Percentiles rank a stretch among this genome's conserved stretches.
These are phyloP conservation scores for Andrena praecox DNA, from an alignment of 2,888 invertebrate genomes.

Conservation along the genomic window DNA sequence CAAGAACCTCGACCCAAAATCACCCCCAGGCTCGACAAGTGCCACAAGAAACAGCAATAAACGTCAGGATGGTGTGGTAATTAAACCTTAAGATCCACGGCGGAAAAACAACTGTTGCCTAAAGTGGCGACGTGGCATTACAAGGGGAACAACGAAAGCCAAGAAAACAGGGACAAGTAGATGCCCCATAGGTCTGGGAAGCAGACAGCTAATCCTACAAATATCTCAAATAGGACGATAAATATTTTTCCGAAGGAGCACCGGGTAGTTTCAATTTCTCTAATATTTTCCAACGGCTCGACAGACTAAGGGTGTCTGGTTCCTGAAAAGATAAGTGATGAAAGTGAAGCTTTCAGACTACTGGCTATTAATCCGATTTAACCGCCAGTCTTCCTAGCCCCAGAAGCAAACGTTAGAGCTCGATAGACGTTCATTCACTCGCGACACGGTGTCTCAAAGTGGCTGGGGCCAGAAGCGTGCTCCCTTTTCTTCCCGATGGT, in stretches of 20 bases:
- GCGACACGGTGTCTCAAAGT: slow-evolving; percentile 29
- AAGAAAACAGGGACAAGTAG: slow-evolving; percentile 32
- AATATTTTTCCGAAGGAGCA: too few relatives aligned
- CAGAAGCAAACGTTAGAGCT: slow-evolving; percentile 18
- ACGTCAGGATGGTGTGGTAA: slow-evolving; percentile 82
- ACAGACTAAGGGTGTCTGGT: neutral
- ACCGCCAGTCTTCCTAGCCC: neutral
- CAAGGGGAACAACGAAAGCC: slow-evolving; percentile 59
- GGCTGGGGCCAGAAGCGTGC: slow-evolving; percentile 41
- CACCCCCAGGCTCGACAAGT: slow-evolving; percentile 63
- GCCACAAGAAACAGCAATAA: slow-evolving; percentile 83
- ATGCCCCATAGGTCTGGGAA: slow-evolving; percentile 22
- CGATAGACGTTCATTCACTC: slow-evolving; percentile 2
- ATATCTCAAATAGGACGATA: too few relatives aligned
- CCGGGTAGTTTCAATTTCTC: neutral
- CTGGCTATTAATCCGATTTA: neutral
- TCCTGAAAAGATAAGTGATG: neutral
- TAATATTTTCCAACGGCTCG: neutral
- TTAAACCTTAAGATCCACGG: slow-evolving; percentile 83
- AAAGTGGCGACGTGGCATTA: slow-evolving; percentile 46
- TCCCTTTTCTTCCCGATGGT: slow-evolving; percentile 54
- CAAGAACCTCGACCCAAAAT: slow-evolving; percentile 68
- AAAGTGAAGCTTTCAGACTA: neutral
- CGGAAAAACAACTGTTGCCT: slow-evolving; percentile 80
- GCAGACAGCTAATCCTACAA: slow-evolving; percentile 45